Percentiles rank a stretch among this genome's conserved stretches.
phyloP scores from a whole-genome alignment of 2,797 vertebrate species.

The Lepilemur ruficaudatus region DNA sequence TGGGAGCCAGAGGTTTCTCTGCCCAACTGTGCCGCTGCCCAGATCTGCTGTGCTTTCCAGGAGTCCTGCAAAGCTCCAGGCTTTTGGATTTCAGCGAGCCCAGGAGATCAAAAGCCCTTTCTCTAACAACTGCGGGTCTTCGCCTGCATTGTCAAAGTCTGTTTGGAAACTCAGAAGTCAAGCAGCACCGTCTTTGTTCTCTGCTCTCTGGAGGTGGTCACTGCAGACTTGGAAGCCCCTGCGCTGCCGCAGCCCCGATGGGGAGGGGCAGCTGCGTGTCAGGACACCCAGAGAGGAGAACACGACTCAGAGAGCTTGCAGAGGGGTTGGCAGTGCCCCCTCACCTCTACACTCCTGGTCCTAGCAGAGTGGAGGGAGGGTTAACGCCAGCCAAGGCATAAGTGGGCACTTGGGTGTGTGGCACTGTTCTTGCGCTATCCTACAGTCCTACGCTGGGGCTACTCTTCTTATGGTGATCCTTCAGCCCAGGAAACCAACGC shows the following conservation, averaged over 20 bases:
- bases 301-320: neutral
- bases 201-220: neutral
- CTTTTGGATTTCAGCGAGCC: neutral
- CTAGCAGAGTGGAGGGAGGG: no score
- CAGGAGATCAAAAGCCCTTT: neutral
- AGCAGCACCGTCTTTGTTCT: neutral
- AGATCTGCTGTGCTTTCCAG: neutral
- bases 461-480: neutral
- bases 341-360: neutral
- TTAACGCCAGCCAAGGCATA: neutral
- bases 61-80: neutral
- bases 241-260: neutral
- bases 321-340: neutral
- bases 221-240: accelerated
- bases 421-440: neutral
- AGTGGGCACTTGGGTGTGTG: neutral
- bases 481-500: neutral
- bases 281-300: neutral
- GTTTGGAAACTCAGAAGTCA: neutral
- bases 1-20: neutral
- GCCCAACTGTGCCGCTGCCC: neutral
- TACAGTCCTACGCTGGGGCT: accelerated
- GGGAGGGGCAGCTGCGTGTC: neutral
- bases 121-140: neutral
- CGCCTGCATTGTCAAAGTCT: neutral